A percentile compares a stretch with the other conserved stretches of the same genome.
Evolutionary conservation across 2,888 invertebrate species (phyloP).

Genomic region (Digitonthophagus gazella): DNA sequence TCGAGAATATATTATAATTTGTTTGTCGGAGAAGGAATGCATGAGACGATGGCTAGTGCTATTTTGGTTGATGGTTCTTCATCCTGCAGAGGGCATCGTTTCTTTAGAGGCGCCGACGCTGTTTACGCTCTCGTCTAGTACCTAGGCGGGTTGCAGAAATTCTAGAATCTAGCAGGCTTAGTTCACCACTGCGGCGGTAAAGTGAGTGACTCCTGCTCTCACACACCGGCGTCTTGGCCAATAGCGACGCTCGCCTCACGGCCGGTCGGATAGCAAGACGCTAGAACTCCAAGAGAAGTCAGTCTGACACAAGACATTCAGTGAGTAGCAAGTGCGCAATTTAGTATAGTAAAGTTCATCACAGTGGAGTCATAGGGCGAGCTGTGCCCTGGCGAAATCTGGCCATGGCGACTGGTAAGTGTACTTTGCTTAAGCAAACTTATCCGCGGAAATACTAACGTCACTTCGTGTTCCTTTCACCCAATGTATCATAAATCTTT

Average conservation of each 20-base stretch:
- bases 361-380: constrained; percentile 44
- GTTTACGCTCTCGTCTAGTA: not conserved
- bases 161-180: constrained; percentile 1
- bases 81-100: not conserved
- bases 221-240: constrained; percentile 21
- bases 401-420: constrained; percentile 50
- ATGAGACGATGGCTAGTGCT: too few relatives aligned
- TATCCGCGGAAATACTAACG: constrained; percentile 1
- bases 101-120: not conserved
- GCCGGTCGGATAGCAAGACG: constrained; percentile 38
- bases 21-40: too few relatives aligned
- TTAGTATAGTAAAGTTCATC: constrained; percentile 29
- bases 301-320: constrained; percentile 49
- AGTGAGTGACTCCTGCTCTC: constrained; percentile 29
- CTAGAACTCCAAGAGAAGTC: constrained; percentile 40
- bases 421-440: not conserved
- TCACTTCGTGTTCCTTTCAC: constrained; percentile 22
- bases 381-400: constrained; percentile 45
- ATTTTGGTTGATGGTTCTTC: not conserved
- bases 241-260: constrained; percentile 37
- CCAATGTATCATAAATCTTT: constrained; percentile 12
- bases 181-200: constrained; percentile 23
- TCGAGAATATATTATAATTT: too few relatives aligned
- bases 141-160: constrained; percentile 11
- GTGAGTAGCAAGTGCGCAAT: constrained; percentile 43